Percentiles rank a stretch among this genome's conserved stretches.
phyloP scores from a whole-genome alignment of 2,113 vertebrate genomes.

The Platanista minor region DNA sequence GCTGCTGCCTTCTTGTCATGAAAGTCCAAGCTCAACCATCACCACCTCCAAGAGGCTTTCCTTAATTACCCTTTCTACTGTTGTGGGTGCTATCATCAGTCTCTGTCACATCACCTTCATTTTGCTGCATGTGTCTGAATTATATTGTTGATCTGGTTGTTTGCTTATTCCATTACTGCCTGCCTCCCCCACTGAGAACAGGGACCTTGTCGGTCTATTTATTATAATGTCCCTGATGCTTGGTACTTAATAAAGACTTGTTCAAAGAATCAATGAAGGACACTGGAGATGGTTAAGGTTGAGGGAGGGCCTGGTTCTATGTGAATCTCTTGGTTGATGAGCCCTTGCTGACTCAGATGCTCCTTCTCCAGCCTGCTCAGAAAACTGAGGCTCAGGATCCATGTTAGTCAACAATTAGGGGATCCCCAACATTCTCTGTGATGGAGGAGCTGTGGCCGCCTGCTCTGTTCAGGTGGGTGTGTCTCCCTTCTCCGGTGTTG shows the following conservation, averaged over 20 bases:
- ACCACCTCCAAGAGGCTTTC: neutral
- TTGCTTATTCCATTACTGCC: neutral
- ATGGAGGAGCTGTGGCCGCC: neutral
- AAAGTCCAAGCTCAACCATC: neutral
- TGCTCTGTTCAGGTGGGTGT: accelerated
- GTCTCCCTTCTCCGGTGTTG: neutral
- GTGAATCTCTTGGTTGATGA: neutral
- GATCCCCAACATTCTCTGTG: accelerated
- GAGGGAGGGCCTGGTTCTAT: neutral
- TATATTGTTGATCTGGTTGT: neutral
- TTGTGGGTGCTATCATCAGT: accelerated
- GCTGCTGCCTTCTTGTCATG: neutral
- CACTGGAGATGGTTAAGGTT: neutral
- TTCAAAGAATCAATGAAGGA: neutral
- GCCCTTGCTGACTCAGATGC: neutral
- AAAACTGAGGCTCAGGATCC: neutral
- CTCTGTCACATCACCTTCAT: neutral
- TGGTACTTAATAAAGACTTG: neutral
- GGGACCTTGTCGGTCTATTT: neutral
- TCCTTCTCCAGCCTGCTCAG: neutral
- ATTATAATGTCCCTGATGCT: neutral
- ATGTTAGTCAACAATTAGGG: accelerated
- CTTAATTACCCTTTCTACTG: neutral
- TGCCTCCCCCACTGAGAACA: neutral
- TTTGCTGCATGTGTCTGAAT: neutral